Evolutionary conservation across 2,888 invertebrate species (phyloP).

Genomic region (Phymatocera aterrima): DNA sequence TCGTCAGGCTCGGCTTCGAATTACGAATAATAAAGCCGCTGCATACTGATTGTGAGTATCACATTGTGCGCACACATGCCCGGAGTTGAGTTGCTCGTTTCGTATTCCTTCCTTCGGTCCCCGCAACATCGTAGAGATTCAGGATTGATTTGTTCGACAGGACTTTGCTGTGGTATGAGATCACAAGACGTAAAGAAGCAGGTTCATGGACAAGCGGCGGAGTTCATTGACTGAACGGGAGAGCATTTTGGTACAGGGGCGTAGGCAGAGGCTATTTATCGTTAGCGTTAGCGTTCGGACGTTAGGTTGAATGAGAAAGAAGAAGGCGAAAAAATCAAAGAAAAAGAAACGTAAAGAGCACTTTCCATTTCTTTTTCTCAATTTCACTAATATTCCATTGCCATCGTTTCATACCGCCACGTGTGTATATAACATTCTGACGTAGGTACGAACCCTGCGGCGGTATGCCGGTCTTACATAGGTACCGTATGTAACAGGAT

Average conservation of each 20-base stretch:
- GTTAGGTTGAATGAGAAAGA: not conserved
- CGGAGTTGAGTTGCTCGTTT: not conserved
- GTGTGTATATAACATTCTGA: not conserved
- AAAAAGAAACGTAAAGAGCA: not conserved
- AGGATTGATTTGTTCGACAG: slow-evolving; percentile 33
- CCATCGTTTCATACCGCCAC: not conserved
- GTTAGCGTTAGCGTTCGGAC: not conserved
- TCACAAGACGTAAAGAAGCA: not conserved
- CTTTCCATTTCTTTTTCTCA: not conserved
- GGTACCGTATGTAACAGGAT: not conserved
- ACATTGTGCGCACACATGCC: not conserved
- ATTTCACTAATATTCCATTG: not conserved
- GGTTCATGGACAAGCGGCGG: slow-evolving; percentile 27
- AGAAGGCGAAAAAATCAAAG: not conserved
- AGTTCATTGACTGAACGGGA: slow-evolving; percentile 29
- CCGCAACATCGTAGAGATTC: slow-evolving; percentile 21
- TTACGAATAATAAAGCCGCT: not conserved
- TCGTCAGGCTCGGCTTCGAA: not conserved
- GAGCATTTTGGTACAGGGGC: slow-evolving; percentile 11
- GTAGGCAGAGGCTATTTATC: not conserved
- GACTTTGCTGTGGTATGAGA: slow-evolving; percentile 11
- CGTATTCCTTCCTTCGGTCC: not conserved
- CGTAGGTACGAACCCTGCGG: not conserved
- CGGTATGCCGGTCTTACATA: too few relatives aligned
- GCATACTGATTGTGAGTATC: too few relatives aligned